Evolutionary conservation across 1,140 invertebrate species (phyloP).

Genomic region (Cydia strobilella): DNA sequence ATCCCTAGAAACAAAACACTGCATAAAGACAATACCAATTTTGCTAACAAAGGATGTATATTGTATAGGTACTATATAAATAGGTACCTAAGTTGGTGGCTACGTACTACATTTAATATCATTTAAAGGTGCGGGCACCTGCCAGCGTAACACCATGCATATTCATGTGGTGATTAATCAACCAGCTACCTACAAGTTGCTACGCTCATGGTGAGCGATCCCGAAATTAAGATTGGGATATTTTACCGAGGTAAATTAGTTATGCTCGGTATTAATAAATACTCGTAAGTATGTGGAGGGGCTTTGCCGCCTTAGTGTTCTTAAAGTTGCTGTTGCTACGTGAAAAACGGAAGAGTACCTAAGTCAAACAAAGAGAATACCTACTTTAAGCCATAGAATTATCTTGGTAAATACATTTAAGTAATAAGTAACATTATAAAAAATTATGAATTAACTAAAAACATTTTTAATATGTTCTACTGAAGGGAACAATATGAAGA

Average conservation of each 20-base stretch:
- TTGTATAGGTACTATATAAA: background rate
- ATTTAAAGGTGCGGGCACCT: slow-evolving; percentile 65
- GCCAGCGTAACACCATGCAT: slow-evolving; percentile 71
- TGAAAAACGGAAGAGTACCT: background rate
- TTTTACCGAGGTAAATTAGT: slow-evolving; percentile 29
- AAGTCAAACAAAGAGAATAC: background rate
- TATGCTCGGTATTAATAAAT: slow-evolving; percentile 12
- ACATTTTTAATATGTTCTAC: too few relatives aligned
- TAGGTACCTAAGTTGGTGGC: slow-evolving; percentile 32
- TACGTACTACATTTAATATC: slow-evolving; percentile 75
- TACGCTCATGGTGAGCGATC: slow-evolving; percentile 19
- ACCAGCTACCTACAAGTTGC: slow-evolving; percentile 37
- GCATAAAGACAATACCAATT: slow-evolving; percentile 16
- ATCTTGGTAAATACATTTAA: too few relatives aligned
- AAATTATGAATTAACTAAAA: too few relatives aligned
- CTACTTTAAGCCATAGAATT: too few relatives aligned
- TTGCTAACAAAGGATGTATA: background rate
- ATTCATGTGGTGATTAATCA: slow-evolving; percentile 78
- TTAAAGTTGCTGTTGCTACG: background rate
- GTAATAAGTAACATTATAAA: too few relatives aligned
- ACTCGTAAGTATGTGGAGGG: slow-evolving; percentile 6
- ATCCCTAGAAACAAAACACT: slow-evolving; percentile 6
- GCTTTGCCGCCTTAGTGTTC: background rate
- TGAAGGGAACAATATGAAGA: too few relatives aligned
- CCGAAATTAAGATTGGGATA: slow-evolving; percentile 30